Percentiles rank a stretch among this genome's conserved stretches.
These are phyloP conservation scores for Leucophora obtusa DNA, from an alignment of 2,888 invertebrate species.

Conservation along the genomic window DNA sequence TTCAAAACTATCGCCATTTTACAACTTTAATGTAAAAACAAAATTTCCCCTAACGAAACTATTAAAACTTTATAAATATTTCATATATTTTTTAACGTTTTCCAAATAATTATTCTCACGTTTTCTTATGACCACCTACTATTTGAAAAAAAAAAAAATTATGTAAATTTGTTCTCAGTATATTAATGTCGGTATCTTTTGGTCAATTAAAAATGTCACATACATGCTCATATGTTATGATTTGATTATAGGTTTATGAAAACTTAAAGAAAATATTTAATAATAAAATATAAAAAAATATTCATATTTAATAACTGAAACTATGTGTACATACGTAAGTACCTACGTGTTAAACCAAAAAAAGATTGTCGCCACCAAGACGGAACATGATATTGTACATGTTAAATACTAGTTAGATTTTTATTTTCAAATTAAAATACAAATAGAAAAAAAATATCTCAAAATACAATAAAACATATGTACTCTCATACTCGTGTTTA, in stretches of 20 bases:
- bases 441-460: background rate
- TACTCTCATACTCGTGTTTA: background rate
- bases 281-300: background rate
- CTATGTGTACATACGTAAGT: conserved; percentile 25
- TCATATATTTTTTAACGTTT: conserved; percentile 4
- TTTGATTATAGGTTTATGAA: conserved; percentile 52
- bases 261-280: conserved; percentile 17
- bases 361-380: conserved; percentile 61
- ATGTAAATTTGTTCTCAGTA: conserved; percentile 11
- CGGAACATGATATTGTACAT: conserved; percentile 49
- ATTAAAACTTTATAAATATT: too few species aligned
- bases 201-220: conserved; percentile 47
- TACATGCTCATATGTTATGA: conserved; percentile 30
- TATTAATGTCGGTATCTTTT: conserved; percentile 42
- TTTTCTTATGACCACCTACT: background rate
- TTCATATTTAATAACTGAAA: conserved; percentile 11
- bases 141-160: conserved; percentile 1
- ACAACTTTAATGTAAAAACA: too few species aligned
- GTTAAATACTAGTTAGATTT: conserved; percentile 5
- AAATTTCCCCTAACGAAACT: too few species aligned
- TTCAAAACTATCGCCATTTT: too few species aligned
- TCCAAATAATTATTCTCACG: background rate
- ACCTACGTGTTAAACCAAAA: conserved; percentile 56
- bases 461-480: conserved; percentile 5
- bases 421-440: background rate